Base-by-base conservation (phyloP, 2,888 invertebrate species). In the Tetragonisca angustula region DNA sequence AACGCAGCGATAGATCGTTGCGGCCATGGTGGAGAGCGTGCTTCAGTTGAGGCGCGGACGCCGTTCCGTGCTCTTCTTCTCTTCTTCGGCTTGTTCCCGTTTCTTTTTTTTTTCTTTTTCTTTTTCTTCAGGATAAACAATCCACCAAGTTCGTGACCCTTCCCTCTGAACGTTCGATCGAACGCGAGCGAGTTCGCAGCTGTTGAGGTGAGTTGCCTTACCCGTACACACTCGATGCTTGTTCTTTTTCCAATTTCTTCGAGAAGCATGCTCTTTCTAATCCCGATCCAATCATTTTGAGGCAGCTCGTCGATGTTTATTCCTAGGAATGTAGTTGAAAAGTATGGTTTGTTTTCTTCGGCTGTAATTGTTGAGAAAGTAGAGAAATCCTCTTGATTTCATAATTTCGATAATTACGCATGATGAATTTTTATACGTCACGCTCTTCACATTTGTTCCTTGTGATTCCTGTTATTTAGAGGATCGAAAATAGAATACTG, bases 1-100 rank as follows among this genome's bases (percentile, higher is more conserved):
- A 83, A 85, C 84, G 71, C 68, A 80, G 84, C 83, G 84, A 82
- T 79, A 76, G 71, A 74, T 72, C 74, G 70, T 76, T 24, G 43
- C 70, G 65, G 17, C 71, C 50, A 50, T 43, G 36, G 50, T 54
- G 52, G 70, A 61, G 36, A 69, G 79, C 71, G 62, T 71, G 69
- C 59, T 56, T 85, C 85, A 85, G 85, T 85, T 77, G 81, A 56
- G 52, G 59, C 77, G 54, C 81, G 77, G 72, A 78, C 85, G 49
- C 69, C 81, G 78, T 69, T 75, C 84, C 72, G 81, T 78, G 77
- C 65, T 72, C 72, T 61, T 72, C 78, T 15, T 61, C 32, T 67
- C 36, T 64, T 36, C 36, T 59, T 5, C 50, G 21, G 13, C 9
- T 59, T 13, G 50, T 17, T 36, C 68, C 52, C 4, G 56, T 24